Conservation (phyloP, 2,888 invertebrate genomes). For the Erebia epiphron region DNA sequence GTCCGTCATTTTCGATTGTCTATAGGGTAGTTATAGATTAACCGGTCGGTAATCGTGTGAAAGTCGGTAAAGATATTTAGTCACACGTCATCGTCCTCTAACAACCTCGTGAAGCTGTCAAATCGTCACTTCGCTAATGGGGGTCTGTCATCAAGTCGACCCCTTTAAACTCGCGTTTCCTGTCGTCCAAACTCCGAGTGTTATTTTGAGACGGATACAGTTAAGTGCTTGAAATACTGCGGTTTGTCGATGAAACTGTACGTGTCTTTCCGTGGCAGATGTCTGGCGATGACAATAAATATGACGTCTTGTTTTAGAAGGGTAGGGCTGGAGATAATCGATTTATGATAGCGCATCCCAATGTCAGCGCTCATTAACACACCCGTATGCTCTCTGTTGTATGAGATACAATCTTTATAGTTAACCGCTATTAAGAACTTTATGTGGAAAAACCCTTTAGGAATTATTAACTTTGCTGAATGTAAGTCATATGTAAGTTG, state of each 20-base stretch:
- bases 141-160: slow-evolving; percentile 71
- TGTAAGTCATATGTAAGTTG: no score
- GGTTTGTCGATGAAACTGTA: slow-evolving; percentile 36
- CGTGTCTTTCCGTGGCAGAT: slow-evolving; percentile 34
- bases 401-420: slow-evolving; percentile 8
- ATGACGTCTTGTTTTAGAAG: slow-evolving; percentile 18
- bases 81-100: slow-evolving; percentile 58
- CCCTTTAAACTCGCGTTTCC: slow-evolving; percentile 75
- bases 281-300: slow-evolving; percentile 37
- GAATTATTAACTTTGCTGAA: no score
- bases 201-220: slow-evolving; percentile 49
- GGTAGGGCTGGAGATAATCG: slow-evolving; percentile 27
- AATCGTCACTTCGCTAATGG: slow-evolving; percentile 76
- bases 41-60: slow-evolving; percentile 69
- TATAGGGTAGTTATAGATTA: slow-evolving; percentile 48
- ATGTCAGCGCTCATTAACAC: slow-evolving; percentile 23
- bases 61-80: slow-evolving; percentile 55
- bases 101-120: slow-evolving; percentile 66
- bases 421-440: not conserved
- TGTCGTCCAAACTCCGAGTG: slow-evolving; percentile 56
- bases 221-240: slow-evolving; percentile 43
- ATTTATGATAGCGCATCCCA: slow-evolving; percentile 25
- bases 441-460: not conserved
- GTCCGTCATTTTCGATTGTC: slow-evolving; percentile 39
- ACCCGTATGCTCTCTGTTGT: slow-evolving; percentile 24